These are phyloP conservation scores for Scelioninae gen. 2 DNA, from an alignment of 2,888 invertebrate genomes.

Conservation along the genomic window DNA sequence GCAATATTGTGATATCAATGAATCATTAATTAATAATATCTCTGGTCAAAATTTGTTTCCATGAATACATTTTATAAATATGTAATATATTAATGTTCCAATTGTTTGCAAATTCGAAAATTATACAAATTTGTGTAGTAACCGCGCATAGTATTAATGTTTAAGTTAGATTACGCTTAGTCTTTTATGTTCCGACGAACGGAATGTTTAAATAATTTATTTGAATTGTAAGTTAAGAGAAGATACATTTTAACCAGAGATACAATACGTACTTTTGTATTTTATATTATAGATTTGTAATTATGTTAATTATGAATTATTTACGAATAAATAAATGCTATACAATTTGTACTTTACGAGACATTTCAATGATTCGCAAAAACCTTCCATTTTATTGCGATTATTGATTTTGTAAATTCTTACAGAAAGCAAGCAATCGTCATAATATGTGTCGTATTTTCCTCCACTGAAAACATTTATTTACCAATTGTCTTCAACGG, in stretches of 20 bases:
- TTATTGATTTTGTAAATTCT: too few relatives aligned
- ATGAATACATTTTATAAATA: neutral
- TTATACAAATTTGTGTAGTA: too few relatives aligned
- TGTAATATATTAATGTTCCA: neutral
- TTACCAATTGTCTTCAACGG: too few relatives aligned
- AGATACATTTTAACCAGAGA: constrained; percentile 17
- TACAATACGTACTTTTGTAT: constrained; percentile 27
- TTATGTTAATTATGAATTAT: constrained; percentile 15
- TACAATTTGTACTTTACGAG: constrained; percentile 18
- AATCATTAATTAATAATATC: constrained; percentile 25
- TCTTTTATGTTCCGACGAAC: too few relatives aligned
- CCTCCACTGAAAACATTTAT: too few relatives aligned
- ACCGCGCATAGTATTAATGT: too few relatives aligned
- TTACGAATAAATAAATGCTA: constrained; percentile 19
- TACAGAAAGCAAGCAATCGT: too few relatives aligned
- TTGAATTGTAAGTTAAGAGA: neutral
- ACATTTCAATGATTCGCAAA: too few relatives aligned
- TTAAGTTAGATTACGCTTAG: too few relatives aligned
- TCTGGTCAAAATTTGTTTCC: constrained; percentile 29
- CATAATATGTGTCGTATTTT: too few relatives aligned
- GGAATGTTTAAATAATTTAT: too few relatives aligned
- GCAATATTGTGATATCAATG: constrained; percentile 41
- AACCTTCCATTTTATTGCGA: too few relatives aligned
- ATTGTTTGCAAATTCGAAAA: neutral
- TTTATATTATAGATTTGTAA: constrained; percentile 31